phyloP scores from a whole-genome alignment of 1,140 invertebrate species.

The Drosophila pseudoobscura region DNA sequence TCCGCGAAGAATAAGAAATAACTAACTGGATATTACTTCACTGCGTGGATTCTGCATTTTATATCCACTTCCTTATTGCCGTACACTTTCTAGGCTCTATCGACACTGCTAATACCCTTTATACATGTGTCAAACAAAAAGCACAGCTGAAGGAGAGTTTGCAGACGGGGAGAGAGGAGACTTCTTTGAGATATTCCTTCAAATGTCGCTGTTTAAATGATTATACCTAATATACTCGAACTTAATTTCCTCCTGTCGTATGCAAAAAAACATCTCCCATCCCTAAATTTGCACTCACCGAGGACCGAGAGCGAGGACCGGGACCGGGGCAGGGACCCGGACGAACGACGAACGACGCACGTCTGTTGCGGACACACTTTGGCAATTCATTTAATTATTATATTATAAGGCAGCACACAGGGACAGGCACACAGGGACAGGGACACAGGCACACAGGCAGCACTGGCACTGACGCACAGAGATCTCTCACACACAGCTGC shows the following conservation, averaged over 20 bases:
- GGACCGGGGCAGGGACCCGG: constrained; percentile 21
- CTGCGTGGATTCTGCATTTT: no score
- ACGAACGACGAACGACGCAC: constrained; percentile 60
- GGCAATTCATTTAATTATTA: constrained; percentile 81
- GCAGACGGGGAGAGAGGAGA: no score
- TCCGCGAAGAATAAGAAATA: no score
- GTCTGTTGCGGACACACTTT: constrained; percentile 77
- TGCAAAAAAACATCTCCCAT: constrained; percentile 31
- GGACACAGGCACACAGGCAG: constrained; percentile 2
- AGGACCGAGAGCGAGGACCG: neutral
- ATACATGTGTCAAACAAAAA: no score
- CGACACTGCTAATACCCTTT: no score
- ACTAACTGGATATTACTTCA: no score
- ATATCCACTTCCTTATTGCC: no score
- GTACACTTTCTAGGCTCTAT: no score
- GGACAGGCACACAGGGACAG: constrained; percentile 11
- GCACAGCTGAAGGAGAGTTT: no score
- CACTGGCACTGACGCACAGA: constrained; percentile 11
- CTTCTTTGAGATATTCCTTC: no score
- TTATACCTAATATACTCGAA: no score
- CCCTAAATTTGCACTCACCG: constrained; percentile 23
- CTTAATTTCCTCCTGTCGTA: constrained; percentile 4
- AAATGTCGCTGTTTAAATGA: no score
- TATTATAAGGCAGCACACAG: constrained; percentile 62
- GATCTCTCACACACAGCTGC: constrained; percentile 30